phyloP scores from a whole-genome alignment of 2,797 vertebrate genomes.

The Urosaurus nigricauda region DNA sequence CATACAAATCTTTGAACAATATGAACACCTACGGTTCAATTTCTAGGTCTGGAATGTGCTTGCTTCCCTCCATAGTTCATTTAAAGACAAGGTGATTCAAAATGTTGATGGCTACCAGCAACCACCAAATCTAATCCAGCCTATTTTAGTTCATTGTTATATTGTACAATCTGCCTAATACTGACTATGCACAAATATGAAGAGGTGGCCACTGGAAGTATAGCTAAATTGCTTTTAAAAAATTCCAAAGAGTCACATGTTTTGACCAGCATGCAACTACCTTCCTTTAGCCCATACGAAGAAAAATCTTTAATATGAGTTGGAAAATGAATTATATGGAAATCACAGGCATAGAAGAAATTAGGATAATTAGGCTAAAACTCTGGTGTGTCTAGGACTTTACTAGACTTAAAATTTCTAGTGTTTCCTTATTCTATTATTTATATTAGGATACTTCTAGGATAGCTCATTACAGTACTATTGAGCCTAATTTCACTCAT shows the following conservation, averaged over 20 bases:
- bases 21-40: constrained; percentile 56
- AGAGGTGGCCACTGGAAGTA: constrained; percentile 71
- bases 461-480: constrained; percentile 57
- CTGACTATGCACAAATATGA: constrained; percentile 76
- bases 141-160: constrained; percentile 80
- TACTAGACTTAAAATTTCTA: constrained; percentile 63
- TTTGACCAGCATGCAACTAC: constrained; percentile 79
- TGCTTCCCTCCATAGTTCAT: constrained; percentile 51
- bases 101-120: constrained; percentile 70
- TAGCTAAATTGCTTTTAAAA: constrained; percentile 76
- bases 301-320: constrained; percentile 65
- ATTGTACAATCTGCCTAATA: constrained; percentile 76
- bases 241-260: constrained; percentile 61
- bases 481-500: constrained; percentile 64
- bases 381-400: constrained; percentile 63
- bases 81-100: constrained; percentile 69
- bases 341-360: constrained; percentile 67
- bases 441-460: constrained; percentile 55
- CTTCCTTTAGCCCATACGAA: constrained; percentile 70
- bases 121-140: constrained; percentile 79
- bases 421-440: constrained; percentile 50
- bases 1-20: constrained; percentile 35
- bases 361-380: constrained; percentile 60
- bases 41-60: constrained; percentile 63
- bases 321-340: constrained; percentile 72